Evolutionary conservation across 2,797 vertebrate species (phyloP).

Genomic region (Orientallactaga sibirica): DNA sequence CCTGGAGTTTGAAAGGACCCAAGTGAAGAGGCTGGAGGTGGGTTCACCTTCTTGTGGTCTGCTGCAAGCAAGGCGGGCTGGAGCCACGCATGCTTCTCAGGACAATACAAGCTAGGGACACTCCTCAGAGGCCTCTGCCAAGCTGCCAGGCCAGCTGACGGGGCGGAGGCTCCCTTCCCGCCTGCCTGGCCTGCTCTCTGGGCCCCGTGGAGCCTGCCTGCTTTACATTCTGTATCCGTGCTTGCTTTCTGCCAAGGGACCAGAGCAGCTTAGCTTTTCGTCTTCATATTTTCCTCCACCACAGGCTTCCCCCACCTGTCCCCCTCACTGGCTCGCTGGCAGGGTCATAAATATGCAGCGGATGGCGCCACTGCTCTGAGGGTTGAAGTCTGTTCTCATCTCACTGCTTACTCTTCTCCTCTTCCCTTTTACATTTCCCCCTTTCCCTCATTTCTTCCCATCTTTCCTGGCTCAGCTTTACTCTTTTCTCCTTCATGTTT

Average conservation of each 20-base stretch:
- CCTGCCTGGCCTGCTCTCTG: slow-evolving; percentile 66
- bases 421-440: neutral
- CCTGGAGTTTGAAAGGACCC: slow-evolving; percentile 97
- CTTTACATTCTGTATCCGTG: slow-evolving; percentile 88
- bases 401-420: neutral
- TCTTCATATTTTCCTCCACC: slow-evolving; percentile 88
- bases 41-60: slow-evolving; percentile 6
- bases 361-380: slow-evolving; percentile 83
- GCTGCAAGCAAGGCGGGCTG: neutral
- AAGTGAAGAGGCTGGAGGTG: slow-evolving; percentile 98
- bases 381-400: slow-evolving; percentile 83
- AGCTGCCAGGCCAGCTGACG: slow-evolving; percentile 52
- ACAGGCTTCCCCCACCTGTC: slow-evolving; percentile 75
- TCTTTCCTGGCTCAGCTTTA: neutral
- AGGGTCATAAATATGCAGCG: slow-evolving; percentile 89
- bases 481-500: neutral
- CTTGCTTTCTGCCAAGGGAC: slow-evolving; percentile 84
- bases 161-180: slow-evolving; percentile 62
- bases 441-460: neutral
- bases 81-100: slow-evolving; percentile 31
- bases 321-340: slow-evolving; percentile 82
- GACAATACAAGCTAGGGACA: neutral
- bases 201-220: slow-evolving; percentile 77
- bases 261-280: slow-evolving; percentile 86
- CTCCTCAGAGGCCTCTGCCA: slow-evolving; percentile 63